Base-by-base conservation (phyloP, 2,888 invertebrate genomes). In the Tetragonisca angustula region DNA sequence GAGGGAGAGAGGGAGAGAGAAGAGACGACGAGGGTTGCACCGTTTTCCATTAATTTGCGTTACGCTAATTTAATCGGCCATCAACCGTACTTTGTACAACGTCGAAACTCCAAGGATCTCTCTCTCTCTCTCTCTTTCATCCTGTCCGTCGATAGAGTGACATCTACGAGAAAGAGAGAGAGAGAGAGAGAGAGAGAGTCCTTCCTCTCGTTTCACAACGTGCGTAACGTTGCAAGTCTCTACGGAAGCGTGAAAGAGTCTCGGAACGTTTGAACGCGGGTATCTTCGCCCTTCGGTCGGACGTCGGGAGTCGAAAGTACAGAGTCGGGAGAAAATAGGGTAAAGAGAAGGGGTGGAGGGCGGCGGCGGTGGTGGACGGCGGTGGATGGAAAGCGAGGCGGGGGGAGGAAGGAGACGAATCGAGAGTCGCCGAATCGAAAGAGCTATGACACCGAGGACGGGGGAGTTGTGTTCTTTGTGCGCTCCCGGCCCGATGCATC, bases 381-480 rank as follows among this genome's bases (percentile, higher is more conserved):
- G 61, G 17, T 2, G 5, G 17, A 27, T 27, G 15, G 17, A 27
- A 27, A 17, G 27, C 4, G 4, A 24, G 5, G 5, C 1, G n/a
- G 27, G 19, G n/a, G 24, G n/a, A 32, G 19, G 17, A n/a, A 17
- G 36, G 19, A 19, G 50, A 13, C 72, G 69, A 50, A 36, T 15
- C 2, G 50, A 68, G 62, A 27, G 24, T 67, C 50, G 61, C 32
- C 24, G 68, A 62, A 59, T 70, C 36, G 81, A 81, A 65, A 76
- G 59, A 52, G 72, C 52, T 61, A 36, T 54, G 73, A 68, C 72
- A 72, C 32, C 69, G 80, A 50, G 56, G 54, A 64, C 36, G 61
- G 36, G 36, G 50, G 73, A 67, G 36, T 13, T 36, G 72, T 64
- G 76, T 64, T 52, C 83, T 72, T 86, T 86, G 83, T 74, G 75